Evolutionary conservation across 2,113 vertebrate genomes (phyloP), one percentile per base, ranked within the genome.

Genomic region (Paracanthobrama guichenoti): DNA sequence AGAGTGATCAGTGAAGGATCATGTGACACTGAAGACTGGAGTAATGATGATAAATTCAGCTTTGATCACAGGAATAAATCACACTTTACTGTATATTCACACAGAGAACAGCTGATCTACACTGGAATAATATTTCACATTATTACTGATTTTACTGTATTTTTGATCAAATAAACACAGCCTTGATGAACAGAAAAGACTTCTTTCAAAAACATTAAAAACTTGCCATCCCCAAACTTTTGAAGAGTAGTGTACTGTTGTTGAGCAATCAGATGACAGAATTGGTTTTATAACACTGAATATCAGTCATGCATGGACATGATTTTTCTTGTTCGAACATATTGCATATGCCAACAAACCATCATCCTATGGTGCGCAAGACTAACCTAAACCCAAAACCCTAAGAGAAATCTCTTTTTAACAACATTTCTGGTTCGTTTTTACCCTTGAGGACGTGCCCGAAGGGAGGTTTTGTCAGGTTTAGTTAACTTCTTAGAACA

Each of bases 11-110:
- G 6, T 35, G 28, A 35, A 66, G 55, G 62, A 66, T 31, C 62
- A 64, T 64, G 62, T 64, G 62, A 64, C 62, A 18, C 62, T 64
- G 26, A 31, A 66, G 62, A 31, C 62, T 66, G 62, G 26, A 66
- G 62, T 3, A 66, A 66, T 31, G 26, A 66, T 66, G 62, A 26
- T 66, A 35, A 35, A 66, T 31, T 0, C 26, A 66, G 62, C 6
- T 18, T 16, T 18, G 6, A 64, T 31, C 13, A 18, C 26, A 31
- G 6, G 8, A 66, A 66, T 66, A 66, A 9, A 35, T 66, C 9
- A 4, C 0, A 18, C 3, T 35, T 35, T 4, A 35, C 6, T 0
- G 10, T 18, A 66, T 16, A 35, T 9, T 35, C 28, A 35, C 8
- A 35, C 18, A 66, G 7, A 31, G 16, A 35, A 18, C 1, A 4